phyloP scores from a whole-genome alignment of 2,888 invertebrate species.

The Eupithecia inturbata region DNA sequence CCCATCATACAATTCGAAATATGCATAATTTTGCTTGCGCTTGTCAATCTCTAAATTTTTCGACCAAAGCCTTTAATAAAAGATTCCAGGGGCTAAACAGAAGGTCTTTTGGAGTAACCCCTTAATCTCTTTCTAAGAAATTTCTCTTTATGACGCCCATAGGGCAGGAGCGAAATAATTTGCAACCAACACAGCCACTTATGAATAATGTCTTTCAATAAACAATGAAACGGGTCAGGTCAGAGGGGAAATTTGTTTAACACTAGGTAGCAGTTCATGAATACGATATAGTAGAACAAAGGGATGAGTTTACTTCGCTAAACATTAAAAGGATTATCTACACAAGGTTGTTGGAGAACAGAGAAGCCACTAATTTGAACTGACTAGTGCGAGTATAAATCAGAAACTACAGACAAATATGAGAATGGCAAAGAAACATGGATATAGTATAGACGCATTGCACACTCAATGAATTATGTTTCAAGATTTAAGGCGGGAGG shows the following conservation, averaged over 20 bases:
- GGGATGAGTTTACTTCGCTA: slow-evolving; percentile 7
- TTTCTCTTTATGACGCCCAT: slow-evolving; percentile 57
- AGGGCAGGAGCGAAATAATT: slow-evolving; percentile 54
- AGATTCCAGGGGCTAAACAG: slow-evolving; percentile 57
- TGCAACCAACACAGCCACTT: slow-evolving; percentile 45
- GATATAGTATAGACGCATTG: not conserved
- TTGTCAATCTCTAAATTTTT: slow-evolving; percentile 41
- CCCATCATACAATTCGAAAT: slow-evolving; percentile 41
- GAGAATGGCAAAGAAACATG: not conserved
- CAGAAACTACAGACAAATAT: not conserved
- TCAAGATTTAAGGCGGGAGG: slow-evolving; percentile 45
- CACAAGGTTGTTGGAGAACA: slow-evolving; percentile 8
- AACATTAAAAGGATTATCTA: slow-evolving; percentile 12
- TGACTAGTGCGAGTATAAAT: not conserved
- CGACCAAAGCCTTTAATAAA: slow-evolving; percentile 47
- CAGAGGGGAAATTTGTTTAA: slow-evolving; percentile 43
- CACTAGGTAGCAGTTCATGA: slow-evolving; percentile 31
- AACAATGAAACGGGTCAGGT: slow-evolving; percentile 43
- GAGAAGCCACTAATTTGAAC: not conserved
- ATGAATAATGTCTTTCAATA: slow-evolving; percentile 45
- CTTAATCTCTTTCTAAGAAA: slow-evolving; percentile 60
- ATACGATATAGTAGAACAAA: slow-evolving; percentile 11
- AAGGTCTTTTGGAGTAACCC: slow-evolving; percentile 52
- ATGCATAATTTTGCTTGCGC: slow-evolving; percentile 42
- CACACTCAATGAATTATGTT: slow-evolving; percentile 24